Evolutionary conservation across 2,113 vertebrate genomes (phyloP).

Genomic region (Acinonyx jubatus): DNA sequence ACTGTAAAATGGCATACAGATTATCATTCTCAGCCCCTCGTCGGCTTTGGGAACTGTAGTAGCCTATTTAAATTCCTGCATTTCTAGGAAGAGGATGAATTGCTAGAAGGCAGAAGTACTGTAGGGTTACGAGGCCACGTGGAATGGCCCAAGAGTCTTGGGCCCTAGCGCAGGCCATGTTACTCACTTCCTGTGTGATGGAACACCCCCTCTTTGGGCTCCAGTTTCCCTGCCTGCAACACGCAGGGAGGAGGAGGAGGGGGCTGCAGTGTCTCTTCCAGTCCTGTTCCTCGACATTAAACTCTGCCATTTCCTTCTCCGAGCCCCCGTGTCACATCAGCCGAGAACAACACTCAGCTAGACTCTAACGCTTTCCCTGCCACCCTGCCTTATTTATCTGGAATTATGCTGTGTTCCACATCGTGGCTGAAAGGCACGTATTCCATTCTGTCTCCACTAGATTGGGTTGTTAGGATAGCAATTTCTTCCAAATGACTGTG

Average conservation of each 20-base stretch:
- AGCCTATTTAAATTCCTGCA: not conserved
- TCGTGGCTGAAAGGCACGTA: not conserved
- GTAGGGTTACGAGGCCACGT: not conserved
- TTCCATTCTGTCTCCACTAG: conserved; percentile 8
- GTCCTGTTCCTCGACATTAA: not conserved
- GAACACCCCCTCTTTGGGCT: not conserved
- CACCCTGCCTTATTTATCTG: not conserved
- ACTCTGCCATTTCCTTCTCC: not conserved
- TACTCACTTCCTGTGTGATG: not conserved
- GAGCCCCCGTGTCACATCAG: not conserved
- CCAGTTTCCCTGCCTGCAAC: not conserved
- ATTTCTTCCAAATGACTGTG: not conserved
- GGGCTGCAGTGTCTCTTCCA: not conserved
- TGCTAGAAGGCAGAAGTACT: not conserved
- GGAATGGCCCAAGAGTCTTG: not conserved
- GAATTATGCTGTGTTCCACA: not conserved
- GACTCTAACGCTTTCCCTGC: not conserved
- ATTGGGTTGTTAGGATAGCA: not conserved
- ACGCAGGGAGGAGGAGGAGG: not conserved
- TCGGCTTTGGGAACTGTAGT: not conserved
- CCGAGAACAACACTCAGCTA: not conserved
- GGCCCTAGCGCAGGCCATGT: not conserved
- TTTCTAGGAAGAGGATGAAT: not conserved
- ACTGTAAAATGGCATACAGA: not conserved
- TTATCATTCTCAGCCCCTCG: not conserved